Evolutionary conservation across 2,113 vertebrate genomes (phyloP).

Genomic region (Melanotaenia duboulayi): DNA sequence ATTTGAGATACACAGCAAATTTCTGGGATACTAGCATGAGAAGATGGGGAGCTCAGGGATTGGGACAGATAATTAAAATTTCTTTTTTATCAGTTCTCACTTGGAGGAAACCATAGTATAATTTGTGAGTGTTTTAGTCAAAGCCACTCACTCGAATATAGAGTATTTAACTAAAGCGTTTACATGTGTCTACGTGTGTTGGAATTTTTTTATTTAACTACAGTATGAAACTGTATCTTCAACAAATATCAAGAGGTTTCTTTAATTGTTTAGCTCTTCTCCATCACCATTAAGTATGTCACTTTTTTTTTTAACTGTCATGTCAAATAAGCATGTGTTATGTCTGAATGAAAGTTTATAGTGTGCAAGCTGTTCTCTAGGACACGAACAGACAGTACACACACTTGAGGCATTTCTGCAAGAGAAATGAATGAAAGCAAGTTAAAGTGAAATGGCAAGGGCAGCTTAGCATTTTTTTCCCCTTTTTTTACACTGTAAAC

Average conservation of each 20-base stretch:
- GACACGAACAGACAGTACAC: conserved; percentile 21
- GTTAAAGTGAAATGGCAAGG: conserved; percentile 39
- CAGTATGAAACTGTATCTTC: conserved; percentile 24
- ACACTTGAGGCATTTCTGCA: conserved; percentile 25
- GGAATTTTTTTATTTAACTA: conserved; percentile 3
- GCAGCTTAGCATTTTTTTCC: conserved; percentile 22
- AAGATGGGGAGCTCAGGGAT: conserved; percentile 30
- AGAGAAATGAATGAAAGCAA: conserved; percentile 41
- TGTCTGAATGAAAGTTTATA: conserved; percentile 4
- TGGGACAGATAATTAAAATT: conserved; percentile 30
- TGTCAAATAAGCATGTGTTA: conserved; percentile 18
- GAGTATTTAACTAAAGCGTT: neutral
- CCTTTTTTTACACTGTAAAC: conserved; percentile 13
- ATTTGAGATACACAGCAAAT: conserved; percentile 6
- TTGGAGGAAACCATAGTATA: conserved; percentile 7
- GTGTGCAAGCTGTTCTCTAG: neutral
- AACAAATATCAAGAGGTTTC: conserved; percentile 35
- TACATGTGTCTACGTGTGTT: neutral
- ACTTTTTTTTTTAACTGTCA: conserved; percentile 37
- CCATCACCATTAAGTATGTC: conserved; percentile 16
- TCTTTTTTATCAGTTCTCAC: conserved; percentile 17
- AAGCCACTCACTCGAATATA: neutral
- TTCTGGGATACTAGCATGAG: conserved; percentile 16
- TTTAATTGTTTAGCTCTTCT: conserved; percentile 29
- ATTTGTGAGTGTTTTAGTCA: neutral